A percentile compares a stretch with the other conserved stretches of the same genome.
phyloP scores from a whole-genome alignment of 2,113 vertebrate species.

The Psephotus haematonotus region DNA sequence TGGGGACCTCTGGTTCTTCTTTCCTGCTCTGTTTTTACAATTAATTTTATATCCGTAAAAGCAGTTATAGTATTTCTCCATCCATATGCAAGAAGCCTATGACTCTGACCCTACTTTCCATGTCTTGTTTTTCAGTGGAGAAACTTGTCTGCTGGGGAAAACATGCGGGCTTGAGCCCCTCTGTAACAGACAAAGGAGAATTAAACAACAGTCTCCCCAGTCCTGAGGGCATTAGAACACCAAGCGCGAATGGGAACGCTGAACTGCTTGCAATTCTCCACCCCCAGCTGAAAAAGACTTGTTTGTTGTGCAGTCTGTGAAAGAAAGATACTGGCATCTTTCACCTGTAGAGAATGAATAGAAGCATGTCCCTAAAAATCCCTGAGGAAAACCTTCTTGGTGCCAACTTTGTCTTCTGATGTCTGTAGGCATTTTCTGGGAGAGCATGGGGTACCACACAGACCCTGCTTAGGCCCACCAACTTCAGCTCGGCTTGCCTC shows the following conservation, averaged over 20 bases:
- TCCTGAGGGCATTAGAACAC: not conserved
- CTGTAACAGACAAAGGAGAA: not conserved
- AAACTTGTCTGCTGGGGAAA: not conserved
- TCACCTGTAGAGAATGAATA: not conserved
- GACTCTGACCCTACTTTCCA: not conserved
- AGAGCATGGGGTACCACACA: not conserved
- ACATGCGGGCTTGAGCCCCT: accelerated
- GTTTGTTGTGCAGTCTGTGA: not conserved
- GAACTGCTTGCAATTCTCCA: not conserved
- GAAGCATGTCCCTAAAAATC: not conserved
- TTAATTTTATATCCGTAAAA: not conserved
- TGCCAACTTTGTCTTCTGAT: not conserved
- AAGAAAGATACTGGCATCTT: not conserved
- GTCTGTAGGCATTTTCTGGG: not conserved
- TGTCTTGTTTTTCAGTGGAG: not conserved
- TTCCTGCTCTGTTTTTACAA: not conserved
- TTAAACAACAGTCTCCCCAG: accelerated
- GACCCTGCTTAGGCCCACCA: no score
- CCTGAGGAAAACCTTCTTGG: not conserved
- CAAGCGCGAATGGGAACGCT: not conserved
- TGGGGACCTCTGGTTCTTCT: not conserved
- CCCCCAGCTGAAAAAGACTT: not conserved
- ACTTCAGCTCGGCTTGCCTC: not conserved
- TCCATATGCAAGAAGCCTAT: not conserved
- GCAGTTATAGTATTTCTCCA: not conserved